phyloP scores from a whole-genome alignment of 64 coral and sea anemone species.

The Catalaphyllia jardinei region DNA sequence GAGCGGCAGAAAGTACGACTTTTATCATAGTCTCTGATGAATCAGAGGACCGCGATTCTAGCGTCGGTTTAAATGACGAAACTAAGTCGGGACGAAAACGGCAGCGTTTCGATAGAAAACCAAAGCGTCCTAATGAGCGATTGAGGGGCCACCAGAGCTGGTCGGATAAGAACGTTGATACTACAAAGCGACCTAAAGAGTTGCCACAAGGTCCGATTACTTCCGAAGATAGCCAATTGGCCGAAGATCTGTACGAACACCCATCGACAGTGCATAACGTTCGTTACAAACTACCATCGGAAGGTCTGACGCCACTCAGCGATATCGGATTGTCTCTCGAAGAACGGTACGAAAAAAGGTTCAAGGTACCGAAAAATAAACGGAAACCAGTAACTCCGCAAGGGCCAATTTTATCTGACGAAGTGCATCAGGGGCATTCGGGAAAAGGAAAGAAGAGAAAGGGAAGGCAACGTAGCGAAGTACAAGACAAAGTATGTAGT shows the following conservation, averaged over 20 bases:
- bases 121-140: neutral
- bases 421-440: neutral
- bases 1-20: neutral
- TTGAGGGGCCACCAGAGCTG: neutral
- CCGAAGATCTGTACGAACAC: neutral
- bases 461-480: neutral
- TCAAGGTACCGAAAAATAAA: neutral
- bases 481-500: neutral
- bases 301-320: neutral
- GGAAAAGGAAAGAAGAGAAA: neutral
- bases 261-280: neutral
- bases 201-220: neutral
- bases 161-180: neutral
- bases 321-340: neutral
- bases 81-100: neutral
- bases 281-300: neutral
- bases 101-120: neutral
- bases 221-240: neutral
- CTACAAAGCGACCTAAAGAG: neutral
- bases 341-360: neutral
- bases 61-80: neutral
- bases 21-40: conserved; percentile 24
- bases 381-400: neutral
- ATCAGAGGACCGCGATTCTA: neutral
- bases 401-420: neutral